Conservation (phyloP, 2,797 vertebrate genomes). For the Cirrhinus molitorella region DNA sequence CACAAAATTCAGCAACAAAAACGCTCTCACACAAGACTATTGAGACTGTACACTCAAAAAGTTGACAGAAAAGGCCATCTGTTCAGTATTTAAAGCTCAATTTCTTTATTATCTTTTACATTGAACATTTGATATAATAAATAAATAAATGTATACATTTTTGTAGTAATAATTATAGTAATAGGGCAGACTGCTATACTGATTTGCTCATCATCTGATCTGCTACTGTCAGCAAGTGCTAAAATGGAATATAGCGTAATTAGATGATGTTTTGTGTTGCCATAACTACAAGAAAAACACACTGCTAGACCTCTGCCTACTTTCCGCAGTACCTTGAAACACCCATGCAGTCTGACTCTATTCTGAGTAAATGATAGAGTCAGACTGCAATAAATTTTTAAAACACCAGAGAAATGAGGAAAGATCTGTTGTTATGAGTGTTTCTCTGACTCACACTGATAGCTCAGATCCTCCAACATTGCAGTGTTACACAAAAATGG, state of each 20-base stretch:
- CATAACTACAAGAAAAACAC: slow-evolving; percentile 71
- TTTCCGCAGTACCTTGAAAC: slow-evolving; percentile 46
- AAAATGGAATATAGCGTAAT: neutral
- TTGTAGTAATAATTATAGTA: too few relatives aligned
- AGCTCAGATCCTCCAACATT: neutral
- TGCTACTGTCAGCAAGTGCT: slow-evolving; percentile 70
- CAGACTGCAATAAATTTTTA: too few relatives aligned
- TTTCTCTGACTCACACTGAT: neutral
- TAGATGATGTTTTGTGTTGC: slow-evolving; percentile 61
- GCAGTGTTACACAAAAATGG: neutral
- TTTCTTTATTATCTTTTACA: neutral
- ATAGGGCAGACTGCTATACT: neutral
- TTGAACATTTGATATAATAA: neutral
- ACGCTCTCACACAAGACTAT: neutral
- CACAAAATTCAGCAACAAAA: neutral
- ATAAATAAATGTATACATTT: too few relatives aligned
- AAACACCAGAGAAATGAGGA: neutral
- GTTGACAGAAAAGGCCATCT: neutral
- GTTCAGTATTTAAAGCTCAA: neutral
- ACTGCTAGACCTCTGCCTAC: slow-evolving; percentile 14
- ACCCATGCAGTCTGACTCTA: slow-evolving; percentile 2
- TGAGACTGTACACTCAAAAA: neutral
- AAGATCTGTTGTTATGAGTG: neutral
- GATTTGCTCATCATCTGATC: neutral
- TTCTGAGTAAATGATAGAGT: neutral